These are phyloP conservation scores for Dryoscopus gambensis DNA, from an alignment of 2,113 vertebrate species.

Conservation along the genomic window DNA sequence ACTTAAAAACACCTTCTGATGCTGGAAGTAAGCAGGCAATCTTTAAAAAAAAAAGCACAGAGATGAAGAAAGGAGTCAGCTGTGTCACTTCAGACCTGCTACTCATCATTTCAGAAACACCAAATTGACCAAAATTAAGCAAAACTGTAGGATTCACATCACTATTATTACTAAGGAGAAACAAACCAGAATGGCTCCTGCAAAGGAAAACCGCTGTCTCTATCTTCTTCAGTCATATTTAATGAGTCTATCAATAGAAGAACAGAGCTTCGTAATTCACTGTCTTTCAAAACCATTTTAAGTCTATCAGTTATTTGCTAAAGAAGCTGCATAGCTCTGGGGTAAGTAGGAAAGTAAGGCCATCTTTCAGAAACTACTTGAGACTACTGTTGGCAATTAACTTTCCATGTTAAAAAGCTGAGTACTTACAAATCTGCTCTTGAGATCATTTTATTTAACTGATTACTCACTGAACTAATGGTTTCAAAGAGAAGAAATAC, in stretches of 20 bases:
- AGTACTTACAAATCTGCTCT: neutral
- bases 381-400: neutral
- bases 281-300: neutral
- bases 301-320: neutral
- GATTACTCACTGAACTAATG: neutral
- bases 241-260: neutral
- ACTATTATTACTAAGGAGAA: neutral
- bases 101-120: neutral
- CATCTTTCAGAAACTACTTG: neutral
- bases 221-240: neutral
- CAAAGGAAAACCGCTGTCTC: neutral
- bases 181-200: neutral
- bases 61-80: neutral
- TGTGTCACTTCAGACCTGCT: neutral
- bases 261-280: neutral
- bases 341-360: neutral
- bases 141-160: neutral
- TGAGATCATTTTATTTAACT: neutral
- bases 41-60: neutral
- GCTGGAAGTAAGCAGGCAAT: neutral
- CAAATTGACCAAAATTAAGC: neutral
- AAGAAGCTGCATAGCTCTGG: neutral
- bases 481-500: neutral
- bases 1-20: neutral
- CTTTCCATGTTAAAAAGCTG: neutral